A percentile compares a stretch with the other conserved stretches of the same genome.
Evolutionary conservation across 1,140 invertebrate species (phyloP).

Genomic region (Lordiphosa stackelbergi): DNA sequence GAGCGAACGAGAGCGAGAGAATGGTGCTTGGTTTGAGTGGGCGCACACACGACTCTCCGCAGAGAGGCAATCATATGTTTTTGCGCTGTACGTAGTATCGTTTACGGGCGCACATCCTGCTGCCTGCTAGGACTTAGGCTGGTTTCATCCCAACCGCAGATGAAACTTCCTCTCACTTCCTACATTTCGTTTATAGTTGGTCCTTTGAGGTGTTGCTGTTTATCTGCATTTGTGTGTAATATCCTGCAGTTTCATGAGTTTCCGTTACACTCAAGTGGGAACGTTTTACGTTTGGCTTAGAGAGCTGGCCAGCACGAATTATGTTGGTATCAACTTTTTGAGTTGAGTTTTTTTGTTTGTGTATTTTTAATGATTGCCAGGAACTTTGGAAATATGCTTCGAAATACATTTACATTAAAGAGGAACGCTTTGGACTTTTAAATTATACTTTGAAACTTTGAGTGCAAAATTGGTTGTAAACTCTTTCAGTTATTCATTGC

Average conservation of each 20-base stretch:
- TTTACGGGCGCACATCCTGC: constrained; percentile 1
- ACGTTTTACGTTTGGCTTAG: constrained; percentile 9
- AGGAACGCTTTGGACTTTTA: too few species aligned
- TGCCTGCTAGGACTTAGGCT: constrained; percentile 22
- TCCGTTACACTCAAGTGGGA: constrained; percentile 43
- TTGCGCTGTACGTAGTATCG: background rate
- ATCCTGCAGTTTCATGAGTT: constrained; percentile 69
- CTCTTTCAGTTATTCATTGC: too few species aligned
- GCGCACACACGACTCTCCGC: constrained; percentile 9
- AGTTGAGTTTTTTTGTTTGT: too few species aligned
- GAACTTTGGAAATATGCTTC: too few species aligned
- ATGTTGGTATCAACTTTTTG: too few species aligned
- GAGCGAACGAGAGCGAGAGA: constrained; percentile 8
- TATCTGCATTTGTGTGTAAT: constrained; percentile 63
- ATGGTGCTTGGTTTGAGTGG: too few species aligned
- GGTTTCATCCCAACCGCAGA: constrained; percentile 54
- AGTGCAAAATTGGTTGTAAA: too few species aligned
- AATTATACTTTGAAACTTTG: too few species aligned
- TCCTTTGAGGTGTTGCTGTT: constrained; percentile 33
- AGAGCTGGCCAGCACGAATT: background rate
- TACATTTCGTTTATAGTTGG: constrained; percentile 49
- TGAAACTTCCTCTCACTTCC: constrained; percentile 70
- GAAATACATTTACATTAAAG: too few species aligned
- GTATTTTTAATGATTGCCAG: too few species aligned
- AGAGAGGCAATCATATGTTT: constrained; percentile 53